These are phyloP conservation scores for Stegostoma tigrinum DNA, from an alignment of 2,113 vertebrate species.

Conservation along the genomic window DNA sequence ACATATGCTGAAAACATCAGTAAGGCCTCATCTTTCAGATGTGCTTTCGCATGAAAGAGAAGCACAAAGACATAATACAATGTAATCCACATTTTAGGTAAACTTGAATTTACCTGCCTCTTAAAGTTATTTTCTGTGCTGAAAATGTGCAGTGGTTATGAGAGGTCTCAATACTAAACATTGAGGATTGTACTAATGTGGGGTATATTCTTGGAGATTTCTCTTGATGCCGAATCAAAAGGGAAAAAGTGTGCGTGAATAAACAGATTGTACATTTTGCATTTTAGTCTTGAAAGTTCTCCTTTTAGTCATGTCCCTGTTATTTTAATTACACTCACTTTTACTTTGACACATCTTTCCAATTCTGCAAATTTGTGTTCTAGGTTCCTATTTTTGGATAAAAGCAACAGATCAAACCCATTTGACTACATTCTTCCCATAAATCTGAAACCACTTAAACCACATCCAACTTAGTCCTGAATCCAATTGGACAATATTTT, in stretches of 20 bases:
- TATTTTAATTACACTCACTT: neutral
- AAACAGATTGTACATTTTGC: neutral
- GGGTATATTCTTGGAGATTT: too few species aligned
- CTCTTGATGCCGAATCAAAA: neutral
- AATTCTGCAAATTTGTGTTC: neutral
- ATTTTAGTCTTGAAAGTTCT: neutral
- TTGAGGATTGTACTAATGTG: too few species aligned
- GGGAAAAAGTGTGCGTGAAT: neutral
- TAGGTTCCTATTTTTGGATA: neutral
- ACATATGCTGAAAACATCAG: neutral
- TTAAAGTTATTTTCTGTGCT: neutral
- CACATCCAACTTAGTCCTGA: too few species aligned
- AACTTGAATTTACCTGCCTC: neutral
- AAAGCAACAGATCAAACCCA: neutral
- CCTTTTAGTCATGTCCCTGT: neutral
- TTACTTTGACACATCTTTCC: neutral
- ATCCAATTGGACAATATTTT: neutral
- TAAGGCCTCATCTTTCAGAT: neutral
- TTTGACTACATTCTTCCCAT: neutral
- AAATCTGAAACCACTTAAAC: neutral
- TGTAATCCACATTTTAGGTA: neutral
- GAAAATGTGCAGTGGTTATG: neutral
- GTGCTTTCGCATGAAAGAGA: neutral
- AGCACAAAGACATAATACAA: neutral
- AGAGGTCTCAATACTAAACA: too few species aligned